A percentile compares a stretch with the other conserved stretches of the same genome.
Evolutionary conservation across 2,113 vertebrate genomes (phyloP).

Genomic region (Lepidothrix coronata): DNA sequence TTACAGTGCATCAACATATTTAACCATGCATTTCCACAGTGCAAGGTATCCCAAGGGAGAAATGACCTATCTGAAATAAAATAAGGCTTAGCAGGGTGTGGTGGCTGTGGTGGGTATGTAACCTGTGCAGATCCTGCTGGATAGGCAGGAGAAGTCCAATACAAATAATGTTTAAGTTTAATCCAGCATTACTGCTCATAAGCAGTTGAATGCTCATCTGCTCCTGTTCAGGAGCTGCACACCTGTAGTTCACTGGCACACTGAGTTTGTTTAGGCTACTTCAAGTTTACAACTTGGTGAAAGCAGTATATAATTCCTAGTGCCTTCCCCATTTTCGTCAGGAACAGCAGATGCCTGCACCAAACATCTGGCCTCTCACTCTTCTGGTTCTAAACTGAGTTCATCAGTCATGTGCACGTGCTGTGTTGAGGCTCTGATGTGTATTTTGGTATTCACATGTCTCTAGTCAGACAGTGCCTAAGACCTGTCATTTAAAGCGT

Average conservation of each 20-base stretch:
- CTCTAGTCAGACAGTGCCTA: background rate
- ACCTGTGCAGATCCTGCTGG: background rate
- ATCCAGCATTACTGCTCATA: background rate
- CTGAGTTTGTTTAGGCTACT: background rate
- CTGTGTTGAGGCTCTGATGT: background rate
- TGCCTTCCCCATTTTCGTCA: background rate
- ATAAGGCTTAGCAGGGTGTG: background rate
- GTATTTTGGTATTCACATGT: background rate
- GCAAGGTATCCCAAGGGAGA: background rate
- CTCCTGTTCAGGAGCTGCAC: background rate
- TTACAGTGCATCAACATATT: background rate
- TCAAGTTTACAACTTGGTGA: background rate
- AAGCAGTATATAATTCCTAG: accelerated
- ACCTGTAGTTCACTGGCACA: background rate
- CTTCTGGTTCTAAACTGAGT: background rate
- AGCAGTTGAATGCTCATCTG: background rate
- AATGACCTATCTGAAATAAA: background rate
- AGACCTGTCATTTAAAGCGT: background rate
- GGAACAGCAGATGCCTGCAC: background rate
- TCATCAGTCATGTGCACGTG: too few species aligned
- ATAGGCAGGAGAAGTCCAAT: background rate
- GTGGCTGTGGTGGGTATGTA: background rate
- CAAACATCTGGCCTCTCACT: accelerated
- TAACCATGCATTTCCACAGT: background rate
- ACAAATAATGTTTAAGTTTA: background rate